Conservation (phyloP, 2,113 vertebrate genomes). For the Dicrurus megarhynchus region DNA sequence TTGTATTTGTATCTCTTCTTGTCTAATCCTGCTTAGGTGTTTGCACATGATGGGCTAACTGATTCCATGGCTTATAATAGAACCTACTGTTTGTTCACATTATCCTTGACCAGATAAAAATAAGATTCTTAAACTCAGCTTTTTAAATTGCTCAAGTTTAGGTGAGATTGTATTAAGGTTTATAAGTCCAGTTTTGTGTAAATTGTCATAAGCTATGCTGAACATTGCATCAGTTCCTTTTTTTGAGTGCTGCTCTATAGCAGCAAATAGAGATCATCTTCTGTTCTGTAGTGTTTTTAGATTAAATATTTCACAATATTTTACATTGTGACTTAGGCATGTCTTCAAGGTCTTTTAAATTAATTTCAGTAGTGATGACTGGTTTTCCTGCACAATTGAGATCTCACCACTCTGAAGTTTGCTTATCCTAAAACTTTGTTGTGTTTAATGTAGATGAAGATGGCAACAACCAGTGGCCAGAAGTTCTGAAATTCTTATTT, state of each 20-base stretch:
- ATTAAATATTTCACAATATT: background rate
- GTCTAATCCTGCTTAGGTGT: background rate
- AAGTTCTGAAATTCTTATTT: conserved; percentile 95
- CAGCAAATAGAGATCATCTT: background rate
- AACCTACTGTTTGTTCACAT: background rate
- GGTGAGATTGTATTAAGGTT: background rate
- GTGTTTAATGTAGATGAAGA: conserved; percentile 84
- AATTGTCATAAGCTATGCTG: background rate
- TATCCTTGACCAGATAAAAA: background rate
- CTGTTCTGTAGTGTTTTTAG: background rate
- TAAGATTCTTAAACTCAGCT: background rate
- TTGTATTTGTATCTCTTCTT: background rate
- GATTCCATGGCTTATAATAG: background rate
- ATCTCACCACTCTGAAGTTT: background rate
- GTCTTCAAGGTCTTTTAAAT: background rate
- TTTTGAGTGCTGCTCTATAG: background rate
- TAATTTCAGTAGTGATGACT: background rate
- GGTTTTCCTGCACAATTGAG: background rate
- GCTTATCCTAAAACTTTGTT: background rate
- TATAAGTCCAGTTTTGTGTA: background rate
- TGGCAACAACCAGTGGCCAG: conserved; percentile 98
- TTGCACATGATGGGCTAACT: background rate
- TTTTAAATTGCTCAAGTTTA: background rate
- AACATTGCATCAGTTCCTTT: background rate
- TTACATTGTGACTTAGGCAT: background rate